phyloP scores from a whole-genome alignment of 2,113 vertebrate species.

The Brienomyrus brachyistius region DNA sequence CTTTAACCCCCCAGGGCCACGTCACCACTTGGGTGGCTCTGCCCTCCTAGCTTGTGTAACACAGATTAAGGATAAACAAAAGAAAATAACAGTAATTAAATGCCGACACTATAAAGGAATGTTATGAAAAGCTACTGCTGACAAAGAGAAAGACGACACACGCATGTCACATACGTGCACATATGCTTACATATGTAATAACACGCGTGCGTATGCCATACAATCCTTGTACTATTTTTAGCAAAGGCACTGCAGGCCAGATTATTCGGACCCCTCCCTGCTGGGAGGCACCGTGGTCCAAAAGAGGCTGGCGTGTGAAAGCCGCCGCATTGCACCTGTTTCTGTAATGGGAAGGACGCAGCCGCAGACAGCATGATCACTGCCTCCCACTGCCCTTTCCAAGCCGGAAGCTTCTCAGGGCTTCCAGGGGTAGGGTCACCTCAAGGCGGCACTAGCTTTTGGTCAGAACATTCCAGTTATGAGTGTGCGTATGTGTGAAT shows the following conservation, averaged over 20 bases:
- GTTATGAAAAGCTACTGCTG: constrained; percentile 42
- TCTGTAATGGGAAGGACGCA: not conserved
- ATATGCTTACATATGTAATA: not conserved
- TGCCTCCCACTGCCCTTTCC: not conserved
- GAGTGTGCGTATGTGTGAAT: not conserved
- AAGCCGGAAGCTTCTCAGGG: constrained; percentile 24
- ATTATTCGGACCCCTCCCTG: constrained; percentile 28
- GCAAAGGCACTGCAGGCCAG: constrained; percentile 31
- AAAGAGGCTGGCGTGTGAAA: constrained; percentile 5
- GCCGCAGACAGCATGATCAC: not conserved
- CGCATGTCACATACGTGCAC: not conserved
- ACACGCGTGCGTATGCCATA: not conserved
- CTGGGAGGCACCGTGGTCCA: constrained; percentile 25
- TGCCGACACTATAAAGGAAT: constrained; percentile 53
- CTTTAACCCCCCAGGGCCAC: constrained; percentile 50
- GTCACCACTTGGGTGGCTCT: constrained; percentile 32
- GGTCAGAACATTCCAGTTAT: constrained; percentile 28
- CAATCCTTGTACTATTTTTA: constrained; percentile 38
- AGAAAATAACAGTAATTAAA: not conserved
- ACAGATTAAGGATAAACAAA: not conserved
- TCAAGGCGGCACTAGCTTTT: constrained; percentile 13
- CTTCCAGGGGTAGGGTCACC: constrained; percentile 25
- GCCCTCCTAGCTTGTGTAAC: constrained; percentile 32
- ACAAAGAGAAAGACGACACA: not conserved
- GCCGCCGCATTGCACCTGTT: constrained; percentile 3